phyloP scores from a whole-genome alignment of 2,797 vertebrate genomes.

The Spheniscus humboldti region DNA sequence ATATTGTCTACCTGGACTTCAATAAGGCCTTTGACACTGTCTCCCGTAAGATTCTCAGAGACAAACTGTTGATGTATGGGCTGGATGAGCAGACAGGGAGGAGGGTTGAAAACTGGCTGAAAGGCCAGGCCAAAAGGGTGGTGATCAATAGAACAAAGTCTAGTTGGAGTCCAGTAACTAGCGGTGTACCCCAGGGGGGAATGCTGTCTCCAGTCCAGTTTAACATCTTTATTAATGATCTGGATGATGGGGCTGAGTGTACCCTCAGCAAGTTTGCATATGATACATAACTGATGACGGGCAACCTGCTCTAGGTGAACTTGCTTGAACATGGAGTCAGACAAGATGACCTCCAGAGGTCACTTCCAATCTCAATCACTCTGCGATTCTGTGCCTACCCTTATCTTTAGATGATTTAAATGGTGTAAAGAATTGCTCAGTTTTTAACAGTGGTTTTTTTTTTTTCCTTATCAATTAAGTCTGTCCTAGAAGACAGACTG shows the following conservation, averaged over 20 bases:
- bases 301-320: too few relatives aligned
- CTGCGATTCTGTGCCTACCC: background rate
- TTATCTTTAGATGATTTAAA: background rate
- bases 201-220: background rate
- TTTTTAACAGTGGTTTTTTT: background rate
- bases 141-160: background rate
- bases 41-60: too few relatives aligned
- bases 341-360: background rate
- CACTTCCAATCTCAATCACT: background rate
- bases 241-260: too few relatives aligned
- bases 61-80: too few relatives aligned
- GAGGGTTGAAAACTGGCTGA: background rate
- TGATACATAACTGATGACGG: too few relatives aligned
- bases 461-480: background rate
- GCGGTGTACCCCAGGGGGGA: background rate
- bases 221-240: background rate
- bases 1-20: background rate
- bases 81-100: too few relatives aligned
- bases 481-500: background rate
- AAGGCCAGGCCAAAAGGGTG: background rate
- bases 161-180: background rate
- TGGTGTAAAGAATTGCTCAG: rapidly evolving
- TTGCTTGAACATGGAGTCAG: background rate
- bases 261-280: too few relatives aligned
- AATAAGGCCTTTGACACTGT: too few relatives aligned